These are phyloP conservation scores for Melipona beecheii DNA, from an alignment of 2,888 invertebrate species.

Conservation along the genomic window DNA sequence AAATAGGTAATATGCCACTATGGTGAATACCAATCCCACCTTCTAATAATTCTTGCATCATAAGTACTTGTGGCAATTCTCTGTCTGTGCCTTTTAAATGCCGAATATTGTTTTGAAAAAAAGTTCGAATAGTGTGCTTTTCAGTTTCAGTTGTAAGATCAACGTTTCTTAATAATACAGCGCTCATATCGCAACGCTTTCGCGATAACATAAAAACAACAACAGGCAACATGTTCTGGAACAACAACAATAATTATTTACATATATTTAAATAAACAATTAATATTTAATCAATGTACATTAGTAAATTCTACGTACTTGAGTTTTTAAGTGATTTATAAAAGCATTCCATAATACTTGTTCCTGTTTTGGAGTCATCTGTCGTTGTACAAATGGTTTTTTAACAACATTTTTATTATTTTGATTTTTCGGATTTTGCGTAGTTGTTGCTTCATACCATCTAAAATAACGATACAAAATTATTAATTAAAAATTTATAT, in stretches of 20 bases:
- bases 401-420: conserved; percentile 38
- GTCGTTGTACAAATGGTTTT: conserved; percentile 10
- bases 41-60: conserved; percentile 89
- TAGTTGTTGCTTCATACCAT: conserved; percentile 70
- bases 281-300: not conserved
- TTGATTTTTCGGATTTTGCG: conserved; percentile 29
- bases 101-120: conserved; percentile 93
- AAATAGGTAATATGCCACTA: conserved; percentile 97
- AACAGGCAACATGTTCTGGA: conserved; percentile 92
- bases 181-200: conserved; percentile 90
- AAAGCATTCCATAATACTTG: conserved; percentile 93
- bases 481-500: not conserved
- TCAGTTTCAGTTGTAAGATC: conserved; percentile 94
- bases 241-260: conserved; percentile 10
- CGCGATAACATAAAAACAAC: conserved; percentile 97
- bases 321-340: conserved; percentile 89
- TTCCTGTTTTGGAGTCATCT: conserved; percentile 88
- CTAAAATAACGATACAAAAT: conserved; percentile 53
- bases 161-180: conserved; percentile 84
- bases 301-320: conserved; percentile 42
- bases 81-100: conserved; percentile 93
- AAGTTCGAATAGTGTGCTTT: conserved; percentile 92
- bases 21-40: conserved; percentile 99
- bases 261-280: not conserved
- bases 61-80: conserved; percentile 92